Percentiles rank a stretch among this genome's conserved stretches.
Evolutionary conservation across 2,113 vertebrate species (phyloP).

Genomic region (Cyrtonyx montezumae): DNA sequence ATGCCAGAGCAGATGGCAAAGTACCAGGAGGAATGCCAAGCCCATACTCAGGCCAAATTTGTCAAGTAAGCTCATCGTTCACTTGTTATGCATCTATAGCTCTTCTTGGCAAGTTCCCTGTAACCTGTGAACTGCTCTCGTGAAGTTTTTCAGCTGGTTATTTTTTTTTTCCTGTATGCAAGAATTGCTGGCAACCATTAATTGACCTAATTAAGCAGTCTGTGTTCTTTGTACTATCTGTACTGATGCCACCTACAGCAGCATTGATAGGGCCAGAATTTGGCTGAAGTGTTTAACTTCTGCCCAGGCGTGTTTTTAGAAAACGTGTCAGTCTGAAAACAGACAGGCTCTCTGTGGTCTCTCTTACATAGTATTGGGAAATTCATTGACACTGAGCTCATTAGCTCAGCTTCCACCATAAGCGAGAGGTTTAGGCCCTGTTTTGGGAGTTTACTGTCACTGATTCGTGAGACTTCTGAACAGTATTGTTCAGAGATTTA

Average conservation of each 20-base stretch:
- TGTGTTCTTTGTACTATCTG: background rate
- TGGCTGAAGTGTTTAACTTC: background rate
- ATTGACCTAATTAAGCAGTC: background rate
- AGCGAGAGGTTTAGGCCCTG: background rate
- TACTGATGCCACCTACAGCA: background rate
- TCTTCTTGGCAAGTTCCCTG: background rate
- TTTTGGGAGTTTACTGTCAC: background rate
- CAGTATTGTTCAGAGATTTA: background rate
- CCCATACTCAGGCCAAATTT: conserved; percentile 85
- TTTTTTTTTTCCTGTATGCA: background rate
- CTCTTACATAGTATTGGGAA: background rate
- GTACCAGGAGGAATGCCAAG: conserved; percentile 87
- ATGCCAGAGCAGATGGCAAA: conserved; percentile 92
- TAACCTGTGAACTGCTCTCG: background rate
- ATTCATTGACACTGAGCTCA: background rate
- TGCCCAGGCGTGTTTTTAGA: background rate
- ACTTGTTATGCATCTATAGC: accelerated
- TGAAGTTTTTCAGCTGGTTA: background rate
- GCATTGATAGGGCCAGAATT: background rate
- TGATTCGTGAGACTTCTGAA: background rate
- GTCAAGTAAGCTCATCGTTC: conserved; percentile 80
- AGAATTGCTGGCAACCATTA: background rate
- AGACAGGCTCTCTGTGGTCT: background rate
- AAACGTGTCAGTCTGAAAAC: background rate
- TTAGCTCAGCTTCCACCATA: background rate